Evolutionary conservation across 2,113 vertebrate genomes (phyloP).

Genomic region (Vulpes lagopus): DNA sequence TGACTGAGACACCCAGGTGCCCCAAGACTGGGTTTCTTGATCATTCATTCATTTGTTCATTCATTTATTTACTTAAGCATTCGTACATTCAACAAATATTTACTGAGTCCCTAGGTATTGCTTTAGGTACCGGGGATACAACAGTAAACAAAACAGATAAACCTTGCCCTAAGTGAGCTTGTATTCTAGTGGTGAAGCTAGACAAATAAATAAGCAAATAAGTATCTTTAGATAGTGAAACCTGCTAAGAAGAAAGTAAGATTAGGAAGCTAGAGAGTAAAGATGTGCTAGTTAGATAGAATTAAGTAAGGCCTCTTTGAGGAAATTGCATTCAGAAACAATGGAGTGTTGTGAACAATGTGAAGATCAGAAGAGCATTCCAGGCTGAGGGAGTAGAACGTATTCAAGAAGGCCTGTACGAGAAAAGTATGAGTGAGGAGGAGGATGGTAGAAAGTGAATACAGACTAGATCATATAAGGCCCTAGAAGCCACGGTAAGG

Average conservation of each 20-base stretch:
- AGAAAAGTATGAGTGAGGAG: background rate
- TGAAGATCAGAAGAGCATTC: slow-evolving; percentile 18
- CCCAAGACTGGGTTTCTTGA: background rate
- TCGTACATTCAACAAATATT: background rate
- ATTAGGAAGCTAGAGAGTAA: slow-evolving; percentile 54
- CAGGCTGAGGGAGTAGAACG: background rate
- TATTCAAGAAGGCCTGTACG: slow-evolving; percentile 13
- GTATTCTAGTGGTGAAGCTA: slow-evolving; percentile 33
- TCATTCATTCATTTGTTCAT: background rate
- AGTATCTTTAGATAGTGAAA: slow-evolving; percentile 48
- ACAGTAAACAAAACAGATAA: background rate
- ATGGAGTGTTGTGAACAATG: background rate
- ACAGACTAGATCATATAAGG: background rate
- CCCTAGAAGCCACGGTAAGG: background rate
- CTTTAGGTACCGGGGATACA: background rate
- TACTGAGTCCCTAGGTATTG: background rate
- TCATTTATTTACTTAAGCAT: background rate
- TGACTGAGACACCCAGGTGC: background rate
- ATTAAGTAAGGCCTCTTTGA: slow-evolving; percentile 41
- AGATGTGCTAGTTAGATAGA: slow-evolving; percentile 52
- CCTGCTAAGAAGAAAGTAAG: slow-evolving; percentile 37
- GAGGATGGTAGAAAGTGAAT: background rate
- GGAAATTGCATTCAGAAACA: slow-evolving; percentile 5
- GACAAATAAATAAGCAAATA: background rate
- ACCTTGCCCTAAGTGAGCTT: background rate